Base-by-base conservation (phyloP, 2,113 vertebrate genomes). In the Oreotrochilus melanogaster region DNA sequence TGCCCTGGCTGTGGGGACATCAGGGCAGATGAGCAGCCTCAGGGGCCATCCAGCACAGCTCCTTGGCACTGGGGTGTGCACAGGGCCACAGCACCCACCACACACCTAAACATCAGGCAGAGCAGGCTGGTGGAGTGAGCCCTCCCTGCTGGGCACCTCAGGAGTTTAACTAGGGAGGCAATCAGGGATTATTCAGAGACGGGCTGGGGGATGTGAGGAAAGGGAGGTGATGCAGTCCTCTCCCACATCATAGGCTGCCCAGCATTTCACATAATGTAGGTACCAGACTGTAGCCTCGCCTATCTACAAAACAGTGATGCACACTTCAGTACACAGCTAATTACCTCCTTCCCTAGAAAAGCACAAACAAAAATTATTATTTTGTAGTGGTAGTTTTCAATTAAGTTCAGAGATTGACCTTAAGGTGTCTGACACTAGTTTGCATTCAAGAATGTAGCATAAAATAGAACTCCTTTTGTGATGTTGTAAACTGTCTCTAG, bases 61-160 rank as follows among this genome's bases (percentile, higher is more conserved):
- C 48, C 48, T 23, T 24, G 6, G 18, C 23, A 33, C 4, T 2
- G 21, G 28, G 30, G 5, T 28, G 25, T 9, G 10, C 6, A 7
- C 21, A 4, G 9, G 7, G 14, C 4, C 45, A n/a, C 37, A 42
- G 47, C 53, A 8, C 2, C 25, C 56, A n/a, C 19, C 18, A 48
- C 2, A 7, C 9, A 66, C 11, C 35, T 45, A 31, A 86, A 94
- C 21, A 1, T 39, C 37, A 56, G 53, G 25, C 50, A 56, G 51
- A 67, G 45, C 42, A 79, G 64, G 45, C 17, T 69, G 6, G 3
- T 21, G 14, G 23, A 7, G 30, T n/a, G n/a, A 90, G 47, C 31
- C 6, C 33, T 61, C 18, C 11, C 47, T 4, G 3, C 22, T 16
- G 11, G 1, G 1, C 11, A 23, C n/a, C 30, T 71, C 2, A 2